Base-by-base conservation (phyloP, 2,888 invertebrate species). In the Cabera pusaria region DNA sequence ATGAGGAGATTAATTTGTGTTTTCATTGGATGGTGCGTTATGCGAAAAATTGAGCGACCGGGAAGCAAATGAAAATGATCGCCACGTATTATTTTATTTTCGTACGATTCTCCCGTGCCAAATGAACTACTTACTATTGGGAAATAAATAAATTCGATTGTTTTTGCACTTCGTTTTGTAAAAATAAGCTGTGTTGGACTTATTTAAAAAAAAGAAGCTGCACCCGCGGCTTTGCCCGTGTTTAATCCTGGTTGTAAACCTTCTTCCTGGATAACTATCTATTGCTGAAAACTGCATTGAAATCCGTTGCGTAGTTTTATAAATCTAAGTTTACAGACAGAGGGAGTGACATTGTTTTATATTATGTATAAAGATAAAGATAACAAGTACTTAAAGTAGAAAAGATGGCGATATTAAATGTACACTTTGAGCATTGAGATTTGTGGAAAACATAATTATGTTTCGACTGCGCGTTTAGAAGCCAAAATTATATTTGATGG, bases 1-100 rank as follows among this genome's bases (percentile, higher is more conserved):
- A 87, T 88, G 83, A 87, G 84, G 70, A 86, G 87, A 88, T 88
- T 88, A 88, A 88, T 86, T 87, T 86, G 75, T 78, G 68, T 84
- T 85, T 86, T 78, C 85, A 85, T 86, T 77, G 84, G 78, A 68
- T 64, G 73, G 81, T 81, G 82, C 86, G 82, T 78, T 84, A 72
- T 84, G 87, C 86, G 88, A 88, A 81, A 88, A 88, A 88, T 88
- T 88, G 88, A 68, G 72, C 72, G 74, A 52, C 63, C 77, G 54
- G 72, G 65, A 67, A 70, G 70, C 75, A 79, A 88, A 86, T 87
- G 79, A 75, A 86, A 84, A 85, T 82, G 81, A 83, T 79, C 70
- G 75, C 64, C 45, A 64, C 69, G 58, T 74, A 78, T 78, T 72
- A 78, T 83, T 77, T 76, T 75, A 69, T 72, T 75, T 56, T 64